A percentile compares a stretch with the other conserved stretches of the same genome.
Evolutionary conservation across 2,797 vertebrate species (phyloP).

Genomic region (Tadarida brasiliensis): DNA sequence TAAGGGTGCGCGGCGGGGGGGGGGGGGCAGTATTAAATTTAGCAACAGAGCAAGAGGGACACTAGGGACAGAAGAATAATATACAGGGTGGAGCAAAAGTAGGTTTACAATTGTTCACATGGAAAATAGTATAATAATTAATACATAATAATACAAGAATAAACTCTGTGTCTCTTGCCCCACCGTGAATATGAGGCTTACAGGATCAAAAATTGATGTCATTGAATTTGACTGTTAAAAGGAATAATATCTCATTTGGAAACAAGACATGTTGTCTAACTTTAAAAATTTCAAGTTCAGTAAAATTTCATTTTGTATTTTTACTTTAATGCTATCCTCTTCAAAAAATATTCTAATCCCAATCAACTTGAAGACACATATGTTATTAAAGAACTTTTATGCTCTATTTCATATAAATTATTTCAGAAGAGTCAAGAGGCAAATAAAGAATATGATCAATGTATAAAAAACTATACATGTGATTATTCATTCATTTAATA

Average conservation of each 20-base stretch:
- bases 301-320: constrained; percentile 45
- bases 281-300: background rate
- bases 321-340: constrained; percentile 5
- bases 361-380: background rate
- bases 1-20: background rate
- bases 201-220: background rate
- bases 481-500: background rate
- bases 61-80: background rate
- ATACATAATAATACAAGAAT: no score
- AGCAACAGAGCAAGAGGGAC: background rate
- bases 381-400: background rate
- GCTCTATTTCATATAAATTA: constrained; percentile 28
- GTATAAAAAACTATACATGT: background rate
- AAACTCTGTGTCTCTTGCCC: background rate
- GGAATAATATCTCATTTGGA: constrained; percentile 24
- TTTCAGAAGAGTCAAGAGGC: background rate
- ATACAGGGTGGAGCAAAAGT: background rate
- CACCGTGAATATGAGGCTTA: background rate
- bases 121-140: no score
- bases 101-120: no score
- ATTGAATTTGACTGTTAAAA: constrained; percentile 11
- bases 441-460: constrained; percentile 14
- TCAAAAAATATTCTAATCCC: background rate
- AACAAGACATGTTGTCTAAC: background rate
- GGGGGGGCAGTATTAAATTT: background rate